phyloP scores from a whole-genome alignment of 2,113 vertebrate genomes.

The Lynx canadensis region DNA sequence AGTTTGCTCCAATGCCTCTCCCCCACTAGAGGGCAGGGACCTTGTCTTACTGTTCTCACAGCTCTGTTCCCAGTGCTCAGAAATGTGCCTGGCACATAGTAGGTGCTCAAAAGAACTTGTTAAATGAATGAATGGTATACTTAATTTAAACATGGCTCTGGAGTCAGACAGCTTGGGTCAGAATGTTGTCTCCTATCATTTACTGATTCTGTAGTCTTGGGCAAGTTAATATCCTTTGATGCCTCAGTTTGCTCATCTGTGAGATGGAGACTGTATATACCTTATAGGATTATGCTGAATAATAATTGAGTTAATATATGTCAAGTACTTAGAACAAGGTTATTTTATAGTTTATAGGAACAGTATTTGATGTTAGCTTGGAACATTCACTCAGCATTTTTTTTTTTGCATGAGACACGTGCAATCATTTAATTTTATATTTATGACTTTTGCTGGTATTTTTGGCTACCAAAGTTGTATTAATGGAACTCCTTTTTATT shows the following conservation, averaged over 20 bases:
- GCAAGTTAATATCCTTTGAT: background rate
- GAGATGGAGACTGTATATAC: background rate
- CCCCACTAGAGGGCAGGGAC: background rate
- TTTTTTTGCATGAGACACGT: constrained; percentile 30
- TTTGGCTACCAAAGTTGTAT: background rate
- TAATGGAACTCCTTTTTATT: background rate
- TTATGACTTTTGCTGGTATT: background rate
- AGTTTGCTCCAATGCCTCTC: background rate
- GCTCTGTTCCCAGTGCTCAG: background rate
- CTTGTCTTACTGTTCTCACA: background rate
- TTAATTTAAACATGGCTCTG: constrained; percentile 4
- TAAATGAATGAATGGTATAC: background rate
- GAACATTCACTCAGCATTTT: background rate
- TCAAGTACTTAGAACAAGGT: background rate
- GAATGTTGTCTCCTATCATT: background rate
- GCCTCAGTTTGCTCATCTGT: background rate
- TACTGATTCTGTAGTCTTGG: background rate
- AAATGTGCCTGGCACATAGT: background rate
- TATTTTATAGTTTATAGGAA: constrained; percentile 1
- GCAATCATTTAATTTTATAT: background rate
- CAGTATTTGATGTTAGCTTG: constrained; percentile 18
- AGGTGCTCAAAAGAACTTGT: background rate
- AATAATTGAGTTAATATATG: background rate
- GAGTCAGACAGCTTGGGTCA: background rate
- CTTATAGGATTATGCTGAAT: background rate